These are phyloP conservation scores for Trematomus bernacchii DNA, from an alignment of 2,797 vertebrate genomes.

Conservation along the genomic window DNA sequence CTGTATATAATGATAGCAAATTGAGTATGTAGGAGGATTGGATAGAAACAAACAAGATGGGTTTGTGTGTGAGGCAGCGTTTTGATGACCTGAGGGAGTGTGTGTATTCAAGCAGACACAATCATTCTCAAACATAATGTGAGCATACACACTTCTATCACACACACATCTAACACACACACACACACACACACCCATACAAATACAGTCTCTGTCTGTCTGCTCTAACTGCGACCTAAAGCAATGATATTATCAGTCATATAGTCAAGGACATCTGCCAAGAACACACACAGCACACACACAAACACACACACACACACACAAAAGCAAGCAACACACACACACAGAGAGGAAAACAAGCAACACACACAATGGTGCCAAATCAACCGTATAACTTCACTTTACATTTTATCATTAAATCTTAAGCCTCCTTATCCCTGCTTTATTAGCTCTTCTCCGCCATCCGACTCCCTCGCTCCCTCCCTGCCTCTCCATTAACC, in stretches of 20 bases:
- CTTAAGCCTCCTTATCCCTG: conserved; percentile 61
- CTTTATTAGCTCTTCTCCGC: conserved; percentile 63
- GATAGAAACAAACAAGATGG: conserved; percentile 35
- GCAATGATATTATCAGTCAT: conserved; percentile 64
- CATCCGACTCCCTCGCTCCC: conserved; percentile 19
- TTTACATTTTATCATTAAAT: conserved; percentile 64
- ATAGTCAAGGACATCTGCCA: conserved; percentile 68
- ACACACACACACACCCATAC: conserved; percentile 23
- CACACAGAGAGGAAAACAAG: conserved; percentile 20
- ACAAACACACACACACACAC: conserved; percentile 3
- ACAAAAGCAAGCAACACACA: neutral
- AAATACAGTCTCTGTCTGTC: conserved; percentile 2
- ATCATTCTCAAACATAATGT: conserved; percentile 36
- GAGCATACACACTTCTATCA: too few species aligned
- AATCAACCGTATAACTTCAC: conserved; percentile 54
- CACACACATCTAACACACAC: neutral
- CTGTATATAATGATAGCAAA: neutral
- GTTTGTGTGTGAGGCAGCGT: conserved; percentile 28
- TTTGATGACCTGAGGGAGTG: conserved; percentile 43
- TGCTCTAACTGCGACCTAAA: conserved; percentile 50
- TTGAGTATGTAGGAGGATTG: conserved; percentile 17
- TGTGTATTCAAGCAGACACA: conserved; percentile 39
- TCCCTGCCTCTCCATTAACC: conserved; percentile 38
- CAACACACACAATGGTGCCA: conserved; percentile 29
- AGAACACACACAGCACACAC: conserved; percentile 41